phyloP scores from a whole-genome alignment of 2,797 vertebrate genomes.

The Gadopsis marmoratus region DNA sequence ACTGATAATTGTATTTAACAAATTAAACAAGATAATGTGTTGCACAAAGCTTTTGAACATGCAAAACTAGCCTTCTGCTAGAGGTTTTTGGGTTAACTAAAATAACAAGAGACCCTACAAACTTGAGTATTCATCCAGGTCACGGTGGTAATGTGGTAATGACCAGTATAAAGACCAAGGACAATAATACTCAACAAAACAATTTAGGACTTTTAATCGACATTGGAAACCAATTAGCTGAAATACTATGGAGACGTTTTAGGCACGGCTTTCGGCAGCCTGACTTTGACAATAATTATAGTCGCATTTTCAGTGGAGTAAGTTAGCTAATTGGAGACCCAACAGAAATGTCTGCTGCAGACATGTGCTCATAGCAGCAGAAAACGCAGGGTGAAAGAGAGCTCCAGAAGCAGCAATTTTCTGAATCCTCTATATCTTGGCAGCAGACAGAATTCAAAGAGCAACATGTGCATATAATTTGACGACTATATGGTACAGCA shows the following conservation, averaged over 20 bases:
- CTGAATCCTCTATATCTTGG: neutral
- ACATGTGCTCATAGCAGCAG: constrained; percentile 47
- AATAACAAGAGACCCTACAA: neutral
- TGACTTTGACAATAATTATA: constrained; percentile 39
- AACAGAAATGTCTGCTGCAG: constrained; percentile 43
- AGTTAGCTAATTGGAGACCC: constrained; percentile 56
- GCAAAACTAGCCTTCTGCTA: neutral
- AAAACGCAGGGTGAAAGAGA: constrained; percentile 13
- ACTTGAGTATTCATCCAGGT: neutral
- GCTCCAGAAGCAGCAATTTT: neutral
- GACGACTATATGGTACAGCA: neutral
- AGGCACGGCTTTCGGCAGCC: constrained; percentile 32
- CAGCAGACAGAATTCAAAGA: neutral
- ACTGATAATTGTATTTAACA: neutral
- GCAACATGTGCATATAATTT: neutral
- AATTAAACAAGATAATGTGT: neutral
- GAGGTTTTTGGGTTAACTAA: neutral
- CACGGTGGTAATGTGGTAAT: neutral
- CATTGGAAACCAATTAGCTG: constrained; percentile 53
- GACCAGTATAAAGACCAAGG: neutral
- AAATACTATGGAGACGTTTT: constrained; percentile 18
- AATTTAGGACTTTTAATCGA: constrained; percentile 28
- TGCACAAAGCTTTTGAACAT: neutral
- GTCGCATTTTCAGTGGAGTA: constrained; percentile 59
- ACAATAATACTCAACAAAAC: constrained; percentile 14